Base-by-base conservation (phyloP, 2,113 vertebrate species). In the Eclectus roratus region DNA sequence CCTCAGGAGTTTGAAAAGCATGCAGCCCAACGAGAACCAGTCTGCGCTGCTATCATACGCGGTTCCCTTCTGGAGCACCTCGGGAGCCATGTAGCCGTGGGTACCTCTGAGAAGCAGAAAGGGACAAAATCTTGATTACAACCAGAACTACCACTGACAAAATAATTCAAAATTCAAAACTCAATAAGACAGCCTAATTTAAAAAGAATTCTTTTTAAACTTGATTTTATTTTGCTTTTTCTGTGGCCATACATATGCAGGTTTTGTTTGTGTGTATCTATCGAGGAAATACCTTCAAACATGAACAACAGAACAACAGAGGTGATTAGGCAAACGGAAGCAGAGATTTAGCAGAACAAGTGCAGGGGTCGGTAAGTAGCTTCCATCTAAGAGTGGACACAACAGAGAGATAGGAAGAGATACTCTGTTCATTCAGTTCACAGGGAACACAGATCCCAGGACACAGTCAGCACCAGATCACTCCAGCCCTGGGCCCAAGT, bases 1-100 rank as follows among this genome's bases (percentile, higher is more conserved):
- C 96, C 99, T 96, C 33, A 99, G 98, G 8, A 99, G 99, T 69
- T 99, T 99, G 98, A 99, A 99, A 44, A 99, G 98, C 99, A 99
- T 99, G 96, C 99, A 99, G 80, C 99, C 99, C 89, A 99, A 96
- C 11, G 99, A 99, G 98, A 99, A 99, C 99, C 99, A 99, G 97
- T 99, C 99, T 0, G 99, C 99, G 0, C 99, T 99, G 99, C 99
- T 99, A 97, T 99, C 99, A 5, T 99, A 99, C 0, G 99, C 99
- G 0, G 99, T 99, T 46, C 99, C 99, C 96, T 99, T 99, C 98
- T 99, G 99, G 23, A 99, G 98, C 64, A 99, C 99, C 98, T 99
- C 99, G 0, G 99, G 99, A 65, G 99, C 99, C 99, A 99, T 99
- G 98, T 99, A 99, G 8, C 99, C 99, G 2, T 99, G 99, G 47